A percentile compares a stretch with the other conserved stretches of the same genome.
Evolutionary conservation across 2,888 invertebrate species (phyloP).

Genomic region (Acrobasis repandana): DNA sequence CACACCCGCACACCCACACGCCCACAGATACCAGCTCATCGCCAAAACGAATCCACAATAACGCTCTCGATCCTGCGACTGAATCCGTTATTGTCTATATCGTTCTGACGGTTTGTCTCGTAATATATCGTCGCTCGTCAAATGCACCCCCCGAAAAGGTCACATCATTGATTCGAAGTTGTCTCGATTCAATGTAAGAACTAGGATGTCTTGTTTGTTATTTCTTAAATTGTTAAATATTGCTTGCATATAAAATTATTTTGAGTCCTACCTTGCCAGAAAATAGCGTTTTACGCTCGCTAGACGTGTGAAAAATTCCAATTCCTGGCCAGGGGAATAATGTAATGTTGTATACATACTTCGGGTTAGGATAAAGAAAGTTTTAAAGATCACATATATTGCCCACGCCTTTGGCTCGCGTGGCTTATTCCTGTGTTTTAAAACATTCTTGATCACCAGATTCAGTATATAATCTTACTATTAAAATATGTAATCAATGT

Average conservation of each 20-base stretch:
- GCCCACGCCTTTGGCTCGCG: too few relatives aligned
- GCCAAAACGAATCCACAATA: conserved; percentile 49
- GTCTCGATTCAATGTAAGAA: conserved; percentile 20
- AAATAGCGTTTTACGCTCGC: too few relatives aligned
- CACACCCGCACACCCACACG: conserved; percentile 23
- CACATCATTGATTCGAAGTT: conserved; percentile 36
- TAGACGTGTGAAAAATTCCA: too few relatives aligned
- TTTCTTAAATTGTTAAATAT: conserved; percentile 20
- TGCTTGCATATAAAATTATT: conserved; percentile 19
- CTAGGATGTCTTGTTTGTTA: conserved; percentile 7
- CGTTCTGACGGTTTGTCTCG: conserved; percentile 45
- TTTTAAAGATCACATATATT: too few relatives aligned
- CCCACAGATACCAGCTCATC: conserved; percentile 36
- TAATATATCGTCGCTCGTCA: conserved; percentile 32
- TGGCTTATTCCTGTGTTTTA: too few relatives aligned
- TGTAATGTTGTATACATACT: too few relatives aligned
- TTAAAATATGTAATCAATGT: conserved; percentile 16
- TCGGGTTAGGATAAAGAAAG: too few relatives aligned
- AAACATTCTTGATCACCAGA: too few relatives aligned
- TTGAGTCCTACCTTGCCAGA: not conserved
- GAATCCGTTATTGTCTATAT: conserved; percentile 46
- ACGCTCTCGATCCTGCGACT: conserved; percentile 33
- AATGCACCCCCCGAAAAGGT: conserved; percentile 34
- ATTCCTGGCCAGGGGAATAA: too few relatives aligned
- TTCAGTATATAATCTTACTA: too few relatives aligned